Base-by-base conservation (phyloP, 1,140 invertebrate genomes). In the Cyclina sinensis region DNA sequence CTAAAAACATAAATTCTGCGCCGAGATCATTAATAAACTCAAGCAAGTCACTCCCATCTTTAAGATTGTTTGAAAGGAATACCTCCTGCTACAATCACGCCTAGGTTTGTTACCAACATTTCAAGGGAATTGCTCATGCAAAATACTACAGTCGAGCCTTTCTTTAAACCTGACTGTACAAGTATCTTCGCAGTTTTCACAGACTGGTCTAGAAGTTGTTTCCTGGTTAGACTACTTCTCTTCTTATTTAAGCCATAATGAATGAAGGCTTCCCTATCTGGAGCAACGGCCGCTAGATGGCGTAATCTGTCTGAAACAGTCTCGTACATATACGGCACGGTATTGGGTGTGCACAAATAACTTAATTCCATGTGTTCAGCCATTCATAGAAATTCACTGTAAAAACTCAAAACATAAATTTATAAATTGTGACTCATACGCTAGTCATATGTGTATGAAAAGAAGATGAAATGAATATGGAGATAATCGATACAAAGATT, bases 181-280 rank as follows among this genome's bases (percentile, higher is more conserved):
- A 88, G 74, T 14, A 57, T 43, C 27, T 76, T 76, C 0, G 62
- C 86, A 21, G 70, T 30, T 14, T 74, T 24, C 14, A 27, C 37
- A 18, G 86, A 21, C 24, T 57, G 30, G 16, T 88, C 78, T 11
- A 82, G 32, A 21, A 88, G 24, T 46, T 88, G 30, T 76, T 48
- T 82, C 27, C 86, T 24, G 3, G 79, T 74, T 0, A 88, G 51
- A 65, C 51, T 57, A 5, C 16, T 21, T 30, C 79, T 43, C 27
- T 74, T 9, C n/a, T 74, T 30, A 21, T 83, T 30, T 18, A 43
- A 21, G 12, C 62, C 48, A 30, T 88, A 88, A 48, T 74, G 81
- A 4, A 88, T 68, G 59, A 88, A 82, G 4, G 86, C 78, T 74
- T 81, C 79, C 43, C 70, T 82, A 43, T 76, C 51, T 24, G 79